Percentiles rank a stretch among this genome's conserved stretches.
Evolutionary conservation across 2,797 vertebrate species (phyloP).

Genomic region (Bothrops alternatus): DNA sequence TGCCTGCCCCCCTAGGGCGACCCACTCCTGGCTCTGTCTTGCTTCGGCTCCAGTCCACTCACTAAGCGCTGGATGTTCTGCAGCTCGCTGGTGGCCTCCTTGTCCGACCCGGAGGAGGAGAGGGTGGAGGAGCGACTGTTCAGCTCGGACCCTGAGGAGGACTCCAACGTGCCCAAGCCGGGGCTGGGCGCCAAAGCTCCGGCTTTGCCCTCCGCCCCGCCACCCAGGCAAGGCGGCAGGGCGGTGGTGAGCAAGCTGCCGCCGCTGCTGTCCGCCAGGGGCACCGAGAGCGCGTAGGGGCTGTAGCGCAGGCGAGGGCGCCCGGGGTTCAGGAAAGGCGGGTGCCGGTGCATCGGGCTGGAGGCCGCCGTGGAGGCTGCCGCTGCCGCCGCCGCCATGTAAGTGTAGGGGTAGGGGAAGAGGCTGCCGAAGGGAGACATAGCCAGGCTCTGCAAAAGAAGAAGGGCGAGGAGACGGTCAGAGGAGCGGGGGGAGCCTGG

Average conservation of each 20-base stretch:
- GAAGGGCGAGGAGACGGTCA: background rate
- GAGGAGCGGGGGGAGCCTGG: background rate
- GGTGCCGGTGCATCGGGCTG: conserved; percentile 88
- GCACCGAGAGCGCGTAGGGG: conserved; percentile 89
- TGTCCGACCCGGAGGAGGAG: conserved; percentile 86
- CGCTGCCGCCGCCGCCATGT: conserved; percentile 92
- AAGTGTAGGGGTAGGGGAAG: conserved; percentile 95
- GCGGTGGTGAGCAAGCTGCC: conserved; percentile 80
- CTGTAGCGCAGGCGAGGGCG: conserved; percentile 93
- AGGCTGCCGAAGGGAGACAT: conserved; percentile 94
- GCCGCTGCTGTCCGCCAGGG: conserved; percentile 81
- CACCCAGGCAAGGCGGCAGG: conserved; percentile 77
- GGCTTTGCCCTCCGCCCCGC: conserved; percentile 75
- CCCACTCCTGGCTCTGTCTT: conserved; percentile 85
- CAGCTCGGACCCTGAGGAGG: conserved; percentile 91
- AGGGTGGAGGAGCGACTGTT: conserved; percentile 88
- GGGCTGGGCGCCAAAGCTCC: conserved; percentile 69
- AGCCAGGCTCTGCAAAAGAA: conserved; percentile 82
- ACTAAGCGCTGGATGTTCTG: conserved; percentile 96
- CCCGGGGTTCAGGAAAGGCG: conserved; percentile 85
- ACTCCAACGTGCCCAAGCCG: conserved; percentile 83
- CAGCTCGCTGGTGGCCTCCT: conserved; percentile 89
- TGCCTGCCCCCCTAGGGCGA: conserved; percentile 76
- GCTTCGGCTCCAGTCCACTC: conserved; percentile 91
- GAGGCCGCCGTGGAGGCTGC: conserved; percentile 79